phyloP scores from a whole-genome alignment of 2,113 vertebrate genomes.

The Sakesphorus luctuosus region DNA sequence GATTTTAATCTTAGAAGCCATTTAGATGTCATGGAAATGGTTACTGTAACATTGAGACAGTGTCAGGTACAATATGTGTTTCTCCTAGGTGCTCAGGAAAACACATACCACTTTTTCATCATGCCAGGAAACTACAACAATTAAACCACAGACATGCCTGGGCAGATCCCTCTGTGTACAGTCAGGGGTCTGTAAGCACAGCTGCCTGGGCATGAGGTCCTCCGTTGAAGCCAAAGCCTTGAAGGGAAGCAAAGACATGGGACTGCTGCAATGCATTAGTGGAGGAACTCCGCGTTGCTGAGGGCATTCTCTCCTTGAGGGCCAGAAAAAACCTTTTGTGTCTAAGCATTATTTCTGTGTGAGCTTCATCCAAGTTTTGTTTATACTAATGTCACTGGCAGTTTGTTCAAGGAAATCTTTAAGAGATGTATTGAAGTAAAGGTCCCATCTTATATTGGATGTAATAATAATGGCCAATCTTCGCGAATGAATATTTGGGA shows the following conservation, averaged over 20 bases:
- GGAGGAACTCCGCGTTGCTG: not conserved
- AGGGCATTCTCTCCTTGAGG: not conserved
- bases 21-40: not conserved
- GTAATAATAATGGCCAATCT: too few species aligned
- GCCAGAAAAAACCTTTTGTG: not conserved
- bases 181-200: not conserved
- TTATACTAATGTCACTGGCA: not conserved
- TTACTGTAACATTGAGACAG: not conserved
- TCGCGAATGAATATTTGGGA: too few species aligned
- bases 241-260: accelerated
- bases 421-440: not conserved
- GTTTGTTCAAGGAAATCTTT: not conserved
- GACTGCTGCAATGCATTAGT: not conserved
- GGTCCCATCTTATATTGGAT: not conserved
- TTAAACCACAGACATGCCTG: not conserved
- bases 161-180: not conserved
- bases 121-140: not conserved
- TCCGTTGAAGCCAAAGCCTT: not conserved
- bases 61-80: not conserved
- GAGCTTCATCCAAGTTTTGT: not conserved
- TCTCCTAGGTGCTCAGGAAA: not conserved
- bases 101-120: accelerated
- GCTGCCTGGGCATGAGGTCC: accelerated
- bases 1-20: slow-evolving; percentile 14
- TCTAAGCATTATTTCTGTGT: not conserved